These are phyloP conservation scores for Zhuqinia jingwanae DNA, from an alignment of 2,888 invertebrate genomes.

Conservation along the genomic window DNA sequence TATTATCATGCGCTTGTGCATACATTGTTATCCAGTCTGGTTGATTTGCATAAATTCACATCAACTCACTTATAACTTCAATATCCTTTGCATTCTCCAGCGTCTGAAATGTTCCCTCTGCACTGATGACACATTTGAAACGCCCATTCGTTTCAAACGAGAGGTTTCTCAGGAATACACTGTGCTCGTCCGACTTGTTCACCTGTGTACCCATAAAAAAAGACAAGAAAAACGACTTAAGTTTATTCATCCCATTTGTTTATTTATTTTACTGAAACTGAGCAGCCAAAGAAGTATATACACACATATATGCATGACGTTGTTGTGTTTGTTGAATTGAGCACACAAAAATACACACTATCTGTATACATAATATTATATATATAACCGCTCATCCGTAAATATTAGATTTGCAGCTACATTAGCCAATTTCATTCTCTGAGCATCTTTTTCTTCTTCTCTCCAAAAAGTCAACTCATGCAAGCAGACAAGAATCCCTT, in stretches of 20 bases:
- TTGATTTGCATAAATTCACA: not conserved
- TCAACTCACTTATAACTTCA: conserved; percentile 70
- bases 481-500: no score
- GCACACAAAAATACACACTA: conserved; percentile 4
- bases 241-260: conserved; percentile 20
- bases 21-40: no score
- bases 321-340: not conserved
- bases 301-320: not conserved
- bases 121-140: conserved; percentile 74
- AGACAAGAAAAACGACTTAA: not conserved
- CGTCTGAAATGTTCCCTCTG: conserved; percentile 73
- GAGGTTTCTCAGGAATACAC: conserved; percentile 73
- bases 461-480: no score
- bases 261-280: not conserved
- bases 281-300: not conserved
- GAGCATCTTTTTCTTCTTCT: conserved; percentile 22
- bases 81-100: conserved; percentile 70
- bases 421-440: conserved; percentile 56
- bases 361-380: conserved; percentile 41
- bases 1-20: no score
- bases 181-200: conserved; percentile 74
- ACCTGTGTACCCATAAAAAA: conserved; percentile 56
- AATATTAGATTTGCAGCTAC: conserved; percentile 67
- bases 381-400: conserved; percentile 54
- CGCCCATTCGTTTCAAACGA: conserved; percentile 72